These are phyloP conservation scores for Siniperca obscura DNA, from an alignment of 2,797 vertebrate genomes.

Conservation along the genomic window DNA sequence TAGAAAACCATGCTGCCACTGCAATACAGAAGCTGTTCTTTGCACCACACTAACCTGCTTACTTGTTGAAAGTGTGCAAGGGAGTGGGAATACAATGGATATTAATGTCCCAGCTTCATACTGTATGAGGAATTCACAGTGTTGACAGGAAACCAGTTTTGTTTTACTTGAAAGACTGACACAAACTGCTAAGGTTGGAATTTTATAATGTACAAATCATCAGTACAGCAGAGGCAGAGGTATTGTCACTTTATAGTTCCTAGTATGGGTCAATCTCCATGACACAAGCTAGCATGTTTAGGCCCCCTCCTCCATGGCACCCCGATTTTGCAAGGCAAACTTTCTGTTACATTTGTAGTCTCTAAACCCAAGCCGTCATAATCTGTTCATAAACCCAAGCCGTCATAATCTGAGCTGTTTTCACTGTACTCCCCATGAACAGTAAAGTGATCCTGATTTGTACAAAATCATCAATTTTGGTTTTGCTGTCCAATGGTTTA, in stretches of 20 bases:
- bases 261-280: background rate
- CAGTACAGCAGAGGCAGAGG: background rate
- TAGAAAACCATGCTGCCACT: conserved; percentile 40
- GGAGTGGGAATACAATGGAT: conserved; percentile 15
- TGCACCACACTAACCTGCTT: conserved; percentile 27
- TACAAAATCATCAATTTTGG: too few relatives aligned
- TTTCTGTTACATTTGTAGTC: background rate
- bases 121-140: background rate
- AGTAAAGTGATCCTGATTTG: too few relatives aligned
- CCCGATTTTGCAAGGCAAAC: background rate
- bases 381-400: too few relatives aligned
- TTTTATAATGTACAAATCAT: background rate
- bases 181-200: background rate
- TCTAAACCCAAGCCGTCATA: too few relatives aligned
- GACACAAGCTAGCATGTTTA: background rate
- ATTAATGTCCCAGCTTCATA: background rate
- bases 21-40: conserved; percentile 29
- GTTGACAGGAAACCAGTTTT: background rate
- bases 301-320: background rate
- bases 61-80: conserved; percentile 32
- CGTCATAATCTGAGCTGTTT: too few relatives aligned
- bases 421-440: too few relatives aligned
- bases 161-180: background rate
- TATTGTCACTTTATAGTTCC: conserved; percentile 1
- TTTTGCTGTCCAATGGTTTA: too few relatives aligned